Evolutionary conservation across 2,797 vertebrate genomes (phyloP), one percentile per base, ranked within the genome.

Genomic region (Tapera naevia): DNA sequence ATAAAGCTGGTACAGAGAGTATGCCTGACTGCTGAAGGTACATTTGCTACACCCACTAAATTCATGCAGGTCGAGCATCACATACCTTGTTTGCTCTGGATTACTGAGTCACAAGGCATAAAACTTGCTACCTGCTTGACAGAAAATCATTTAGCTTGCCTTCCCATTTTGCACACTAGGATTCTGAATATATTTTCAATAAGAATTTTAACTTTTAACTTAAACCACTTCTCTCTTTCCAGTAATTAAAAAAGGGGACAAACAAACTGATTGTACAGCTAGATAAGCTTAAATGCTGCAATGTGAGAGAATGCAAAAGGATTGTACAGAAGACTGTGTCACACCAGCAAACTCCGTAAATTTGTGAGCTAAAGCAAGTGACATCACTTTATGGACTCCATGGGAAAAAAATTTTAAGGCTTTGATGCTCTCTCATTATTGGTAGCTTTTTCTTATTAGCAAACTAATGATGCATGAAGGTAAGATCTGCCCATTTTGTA

Each of bases 21-120:
- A 19, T 2, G 0, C 60, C 19, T 0, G 0, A 51, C 25, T 71
- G 25, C 3, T 53, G 33, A 76, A n/a, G 12, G 46, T 4, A 22
- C 6, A 30, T 65, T 80, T 62, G 15, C 37, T 73, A 86, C 82
- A 82, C 27, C 23, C 22, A 41, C 67, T 48, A 15, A 70, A 80
- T 82, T 56, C 17, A 39, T n/a, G 35, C n/a, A 56, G 17, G 27
- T 33, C 35, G 35, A 86, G 70, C 9, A 88, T n/a, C 35, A 87
- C 7, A 23, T 35, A 33, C 17, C 8, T 67, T 58, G 21, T 83
- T 85, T 90, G 71, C 18, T 67, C 80, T 51, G 24, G 37, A 73
- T 72, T 90, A 86, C 9, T 32, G 5, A 87, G 56, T 43, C 19
- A 61, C 89, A 92, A 89, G 67, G 50, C 43, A 54, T 22, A 91